A percentile compares a stretch with the other conserved stretches of the same genome.
phyloP scores from a whole-genome alignment of 1,140 invertebrate species.

The Trichonephila inaurata region DNA sequence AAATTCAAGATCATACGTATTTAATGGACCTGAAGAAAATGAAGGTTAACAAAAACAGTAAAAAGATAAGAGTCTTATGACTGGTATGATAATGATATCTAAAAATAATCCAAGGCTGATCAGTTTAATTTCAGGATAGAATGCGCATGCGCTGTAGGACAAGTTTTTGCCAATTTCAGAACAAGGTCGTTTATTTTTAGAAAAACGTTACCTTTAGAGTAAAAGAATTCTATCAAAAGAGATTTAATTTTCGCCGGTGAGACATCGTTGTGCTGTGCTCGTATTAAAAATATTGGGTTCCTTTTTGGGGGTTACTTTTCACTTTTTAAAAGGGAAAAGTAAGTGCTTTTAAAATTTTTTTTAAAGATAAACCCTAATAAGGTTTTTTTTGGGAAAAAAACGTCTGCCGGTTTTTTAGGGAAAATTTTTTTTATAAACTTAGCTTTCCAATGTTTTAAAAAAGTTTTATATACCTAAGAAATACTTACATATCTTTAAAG shows the following conservation, averaged over 20 bases:
- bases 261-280: neutral
- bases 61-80: constrained; percentile 14
- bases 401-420: no score
- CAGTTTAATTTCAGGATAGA: neutral
- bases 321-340: neutral
- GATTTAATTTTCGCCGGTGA: neutral
- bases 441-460: no score
- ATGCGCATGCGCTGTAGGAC: constrained; percentile 25
- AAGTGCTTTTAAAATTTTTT: neutral
- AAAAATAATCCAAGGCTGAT: constrained; percentile 39
- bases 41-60: neutral
- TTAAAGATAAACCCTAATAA: neutral
- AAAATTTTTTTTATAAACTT: no score
- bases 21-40: neutral
- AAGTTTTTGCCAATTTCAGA: constrained; percentile 30
- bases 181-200: constrained; percentile 14
- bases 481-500: no score
- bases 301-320: neutral
- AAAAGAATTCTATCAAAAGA: neutral
- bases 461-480: no score
- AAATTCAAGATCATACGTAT: no score
- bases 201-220: neutral
- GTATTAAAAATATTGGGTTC: neutral
- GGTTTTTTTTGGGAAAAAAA: no score
- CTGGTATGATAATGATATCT: neutral